These are phyloP conservation scores for Glyphotaelius pellucidus DNA, from an alignment of 2,888 invertebrate species.

Conservation along the genomic window DNA sequence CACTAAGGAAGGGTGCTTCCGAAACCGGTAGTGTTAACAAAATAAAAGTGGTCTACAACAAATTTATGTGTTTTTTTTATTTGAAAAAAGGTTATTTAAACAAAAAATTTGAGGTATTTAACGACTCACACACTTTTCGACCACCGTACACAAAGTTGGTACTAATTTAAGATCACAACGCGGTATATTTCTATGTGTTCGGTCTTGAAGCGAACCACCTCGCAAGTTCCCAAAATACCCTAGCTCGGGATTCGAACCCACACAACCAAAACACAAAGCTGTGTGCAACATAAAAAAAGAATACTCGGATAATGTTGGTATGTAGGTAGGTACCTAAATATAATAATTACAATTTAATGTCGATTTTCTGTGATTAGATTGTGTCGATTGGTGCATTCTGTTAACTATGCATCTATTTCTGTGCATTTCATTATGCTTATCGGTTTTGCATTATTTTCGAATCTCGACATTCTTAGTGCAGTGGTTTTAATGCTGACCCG, in stretches of 20 bases:
- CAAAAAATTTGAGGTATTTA: background rate
- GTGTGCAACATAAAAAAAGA: background rate
- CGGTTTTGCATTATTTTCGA: too few relatives aligned
- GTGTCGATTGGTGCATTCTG: background rate
- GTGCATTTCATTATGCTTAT: too few relatives aligned
- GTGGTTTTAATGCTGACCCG: too few relatives aligned
- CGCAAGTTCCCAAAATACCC: background rate
- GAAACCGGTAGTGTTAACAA: too few relatives aligned
- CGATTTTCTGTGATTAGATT: background rate
- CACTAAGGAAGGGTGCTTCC: too few relatives aligned
- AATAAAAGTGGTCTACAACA: too few relatives aligned
- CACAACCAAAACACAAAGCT: background rate
- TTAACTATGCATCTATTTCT: too few relatives aligned
- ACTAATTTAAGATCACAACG: background rate
- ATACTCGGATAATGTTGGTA: background rate
- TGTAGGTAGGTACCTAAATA: background rate
- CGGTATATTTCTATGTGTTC: background rate
- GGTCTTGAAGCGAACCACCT: background rate
- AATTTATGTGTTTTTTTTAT: too few relatives aligned
- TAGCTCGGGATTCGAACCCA: background rate
- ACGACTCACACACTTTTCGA: background rate
- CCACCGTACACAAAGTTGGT: background rate
- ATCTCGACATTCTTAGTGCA: too few relatives aligned
- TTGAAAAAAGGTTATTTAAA: too few relatives aligned
- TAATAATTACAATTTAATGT: background rate